Evolutionary conservation across 2,888 invertebrate species (phyloP), one percentile per base, ranked within the genome.

Genomic region (Rhagonycha lutea): DNA sequence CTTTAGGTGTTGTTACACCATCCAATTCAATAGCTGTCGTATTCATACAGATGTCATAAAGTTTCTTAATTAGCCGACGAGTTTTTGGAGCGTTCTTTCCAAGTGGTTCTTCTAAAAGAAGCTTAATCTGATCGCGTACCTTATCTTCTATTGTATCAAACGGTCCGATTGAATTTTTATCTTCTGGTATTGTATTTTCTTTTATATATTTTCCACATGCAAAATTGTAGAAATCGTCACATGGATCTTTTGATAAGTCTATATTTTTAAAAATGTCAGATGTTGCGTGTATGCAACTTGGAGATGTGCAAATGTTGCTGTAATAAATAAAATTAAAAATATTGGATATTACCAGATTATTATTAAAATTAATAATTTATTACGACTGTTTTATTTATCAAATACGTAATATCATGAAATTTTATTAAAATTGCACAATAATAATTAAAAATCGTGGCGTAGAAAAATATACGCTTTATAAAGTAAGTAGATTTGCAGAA

Each of bases 21-120:
- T 93, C 91, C 2, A 91, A 89, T 85, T 98, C 96, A 82, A 98
- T 97, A 18, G 92, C 88, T 80, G 92, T 92, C 88, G 93, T 92
- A 86, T 97, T 95, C 92, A 97, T 94, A 88, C 98, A 98, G 69
- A 96, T 93, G 83, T 92, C 91, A 89, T 96, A 98, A 77, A 97
- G 89, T 18, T 92, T 92, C 86, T 96, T 96, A 14, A 94, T 94
- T 76, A 96, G 91, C 72, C 88, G 90, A 85, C 95, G 94, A 0
- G 94, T 93, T 80, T 90, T 91, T 0, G 93, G 92, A 80, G 94
- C 94, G 14, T 90, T 87, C 0, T 89, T 86, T 70, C 87, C 82
- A 5, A 91, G 87, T 0, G 93, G 91, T 80, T 92, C 92, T 79
- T 94, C 94, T 61, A 95, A 90, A 81, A 94, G 90, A 1, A 90